These are phyloP conservation scores for Piscicola geometra DNA, from an alignment of 2,888 invertebrate genomes.

Conservation along the genomic window DNA sequence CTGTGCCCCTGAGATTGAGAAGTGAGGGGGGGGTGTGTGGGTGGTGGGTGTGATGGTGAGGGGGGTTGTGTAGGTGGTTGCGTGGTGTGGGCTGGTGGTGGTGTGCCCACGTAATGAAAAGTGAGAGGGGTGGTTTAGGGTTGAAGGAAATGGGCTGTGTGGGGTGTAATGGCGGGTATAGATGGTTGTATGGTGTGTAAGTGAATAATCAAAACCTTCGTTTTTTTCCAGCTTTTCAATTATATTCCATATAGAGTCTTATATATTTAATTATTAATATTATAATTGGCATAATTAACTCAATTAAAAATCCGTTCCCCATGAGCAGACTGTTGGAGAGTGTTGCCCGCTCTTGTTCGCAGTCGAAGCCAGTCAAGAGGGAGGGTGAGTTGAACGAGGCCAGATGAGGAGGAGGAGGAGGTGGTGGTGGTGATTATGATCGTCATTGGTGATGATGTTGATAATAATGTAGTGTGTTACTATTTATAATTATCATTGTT, in stretches of 20 bases:
- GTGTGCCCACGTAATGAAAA: too few relatives aligned
- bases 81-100: not conserved
- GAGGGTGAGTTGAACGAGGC: constrained; percentile 22
- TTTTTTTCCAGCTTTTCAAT: too few relatives aligned
- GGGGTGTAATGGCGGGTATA: too few relatives aligned
- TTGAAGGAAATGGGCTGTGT: not conserved
- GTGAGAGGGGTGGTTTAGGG: too few relatives aligned
- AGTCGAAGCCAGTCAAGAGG: constrained; percentile 33
- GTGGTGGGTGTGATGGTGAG: not conserved
- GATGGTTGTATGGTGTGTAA: too few relatives aligned
- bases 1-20: constrained; percentile 98
- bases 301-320: not conserved
- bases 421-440: not conserved
- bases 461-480: too few relatives aligned
- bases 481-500: too few relatives aligned
- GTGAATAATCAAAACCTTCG: too few relatives aligned
- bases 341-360: constrained; percentile 88
- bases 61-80: too few relatives aligned
- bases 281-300: too few relatives aligned
- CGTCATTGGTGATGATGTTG: not conserved
- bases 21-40: constrained; percentile 64
- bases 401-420: constrained; percentile 12
- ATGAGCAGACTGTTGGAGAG: constrained; percentile 79
- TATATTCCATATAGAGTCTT: too few relatives aligned
- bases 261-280: too few relatives aligned